Conservation (phyloP, 2,113 vertebrate species). For the Vicugna pacos region DNA sequence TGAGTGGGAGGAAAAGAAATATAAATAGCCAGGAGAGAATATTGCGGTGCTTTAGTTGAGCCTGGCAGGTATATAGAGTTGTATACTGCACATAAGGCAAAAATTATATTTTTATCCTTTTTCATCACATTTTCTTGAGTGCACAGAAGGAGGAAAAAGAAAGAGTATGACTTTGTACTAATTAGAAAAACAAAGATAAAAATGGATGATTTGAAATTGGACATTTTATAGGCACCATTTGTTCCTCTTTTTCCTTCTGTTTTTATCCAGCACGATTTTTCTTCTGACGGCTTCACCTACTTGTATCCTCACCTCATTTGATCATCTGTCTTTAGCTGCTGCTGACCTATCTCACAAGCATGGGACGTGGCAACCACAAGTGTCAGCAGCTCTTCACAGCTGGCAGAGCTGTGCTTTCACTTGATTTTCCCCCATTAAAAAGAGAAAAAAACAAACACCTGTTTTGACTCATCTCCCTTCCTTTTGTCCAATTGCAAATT, state of each 20-base stretch:
- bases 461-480: conserved; percentile 53
- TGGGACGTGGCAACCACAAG: background rate
- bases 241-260: background rate
- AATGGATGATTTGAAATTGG: conserved; percentile 25
- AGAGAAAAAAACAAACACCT: conserved; percentile 21
- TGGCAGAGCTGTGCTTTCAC: background rate
- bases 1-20: background rate
- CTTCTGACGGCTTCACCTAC: background rate
- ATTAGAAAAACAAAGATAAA: conserved; percentile 64
- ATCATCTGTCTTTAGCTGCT: conserved; percentile 21
- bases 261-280: background rate
- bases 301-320: background rate
- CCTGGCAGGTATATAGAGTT: conserved; percentile 47
- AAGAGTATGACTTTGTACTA: conserved; percentile 64
- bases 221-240: background rate
- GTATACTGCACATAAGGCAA: conserved; percentile 38
- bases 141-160: conserved; percentile 53
- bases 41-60: background rate
- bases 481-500: conserved; percentile 54
- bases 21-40: conserved; percentile 17
- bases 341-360: conserved; percentile 7
- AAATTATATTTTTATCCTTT: conserved; percentile 56
- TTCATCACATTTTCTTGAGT: conserved; percentile 31
- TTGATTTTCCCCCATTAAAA: conserved; percentile 49
- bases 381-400: conserved; percentile 64